phyloP scores from a whole-genome alignment of 2,113 vertebrate species.

The Carollia perspicillata region DNA sequence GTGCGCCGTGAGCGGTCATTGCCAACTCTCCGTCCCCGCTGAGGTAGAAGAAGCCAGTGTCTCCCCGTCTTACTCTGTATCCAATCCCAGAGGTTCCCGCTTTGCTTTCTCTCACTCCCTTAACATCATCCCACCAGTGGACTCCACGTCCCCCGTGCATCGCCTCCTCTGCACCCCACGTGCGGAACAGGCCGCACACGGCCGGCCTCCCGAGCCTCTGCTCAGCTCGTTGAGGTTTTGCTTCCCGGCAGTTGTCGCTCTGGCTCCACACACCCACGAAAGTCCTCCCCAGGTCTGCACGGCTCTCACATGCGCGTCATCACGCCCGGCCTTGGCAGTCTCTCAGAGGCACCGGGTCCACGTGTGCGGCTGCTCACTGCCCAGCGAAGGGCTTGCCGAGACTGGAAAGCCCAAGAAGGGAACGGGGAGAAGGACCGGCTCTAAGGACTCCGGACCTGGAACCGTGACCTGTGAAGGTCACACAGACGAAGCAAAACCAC shows the following conservation, averaged over 20 bases:
- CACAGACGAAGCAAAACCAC: neutral
- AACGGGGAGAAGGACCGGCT: neutral
- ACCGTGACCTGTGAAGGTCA: neutral
- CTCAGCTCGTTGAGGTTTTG: neutral
- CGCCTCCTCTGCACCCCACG: neutral
- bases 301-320: rapidly evolving
- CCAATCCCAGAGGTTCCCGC: neutral
- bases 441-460: too few species aligned
- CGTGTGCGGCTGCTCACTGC: neutral
- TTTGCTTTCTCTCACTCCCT: neutral
- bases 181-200: neutral
- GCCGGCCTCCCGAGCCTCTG: neutral
- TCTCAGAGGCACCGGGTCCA: neutral
- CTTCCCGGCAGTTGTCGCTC: neutral
- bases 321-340: neutral
- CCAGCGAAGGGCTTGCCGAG: neutral
- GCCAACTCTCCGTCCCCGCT: neutral
- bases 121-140: neutral
- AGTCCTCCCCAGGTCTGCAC: neutral
- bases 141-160: neutral
- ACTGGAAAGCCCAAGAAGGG: neutral
- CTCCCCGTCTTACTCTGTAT: neutral
- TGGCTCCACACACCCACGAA: neutral
- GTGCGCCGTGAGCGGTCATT: neutral
- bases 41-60: neutral